phyloP scores from a whole-genome alignment of 2,113 vertebrate species.

The Perca flavescens region DNA sequence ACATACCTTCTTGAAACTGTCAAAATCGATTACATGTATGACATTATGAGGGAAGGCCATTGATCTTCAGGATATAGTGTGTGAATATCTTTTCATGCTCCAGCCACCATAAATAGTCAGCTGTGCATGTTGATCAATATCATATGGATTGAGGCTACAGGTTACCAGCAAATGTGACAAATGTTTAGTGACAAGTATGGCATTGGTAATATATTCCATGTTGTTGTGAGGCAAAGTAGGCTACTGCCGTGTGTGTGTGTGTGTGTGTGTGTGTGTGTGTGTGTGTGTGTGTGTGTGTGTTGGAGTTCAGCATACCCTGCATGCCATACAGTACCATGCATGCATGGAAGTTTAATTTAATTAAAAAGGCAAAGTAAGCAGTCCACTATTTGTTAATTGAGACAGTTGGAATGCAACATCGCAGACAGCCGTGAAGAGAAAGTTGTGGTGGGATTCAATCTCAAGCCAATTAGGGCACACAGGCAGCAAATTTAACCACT shows the following conservation, averaged over 20 bases:
- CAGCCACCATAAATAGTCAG: slow-evolving; percentile 7
- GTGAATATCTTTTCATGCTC: slow-evolving; percentile 7
- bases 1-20: background rate
- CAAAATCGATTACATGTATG: background rate
- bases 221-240: slow-evolving; percentile 4
- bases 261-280: background rate
- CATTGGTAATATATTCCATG: slow-evolving; percentile 12
- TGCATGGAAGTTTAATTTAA: slow-evolving; percentile 9
- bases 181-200: slow-evolving; percentile 26
- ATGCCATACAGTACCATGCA: background rate
- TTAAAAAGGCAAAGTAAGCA: slow-evolving; percentile 2
- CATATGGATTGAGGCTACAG: slow-evolving; percentile 33
- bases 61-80: background rate
- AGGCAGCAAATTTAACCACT: slow-evolving; percentile 28
- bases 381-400: background rate
- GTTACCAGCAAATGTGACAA: slow-evolving; percentile 21
- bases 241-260: background rate
- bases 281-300: background rate
- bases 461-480: slow-evolving; percentile 51
- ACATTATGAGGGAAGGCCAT: background rate
- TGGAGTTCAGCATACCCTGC: background rate
- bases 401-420: background rate
- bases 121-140: slow-evolving; percentile 33
- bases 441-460: slow-evolving; percentile 35
- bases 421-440: slow-evolving; percentile 10